These are phyloP conservation scores for Choloepus hoffmanni DNA, from an alignment of 2,113 vertebrate species.

Conservation along the genomic window DNA sequence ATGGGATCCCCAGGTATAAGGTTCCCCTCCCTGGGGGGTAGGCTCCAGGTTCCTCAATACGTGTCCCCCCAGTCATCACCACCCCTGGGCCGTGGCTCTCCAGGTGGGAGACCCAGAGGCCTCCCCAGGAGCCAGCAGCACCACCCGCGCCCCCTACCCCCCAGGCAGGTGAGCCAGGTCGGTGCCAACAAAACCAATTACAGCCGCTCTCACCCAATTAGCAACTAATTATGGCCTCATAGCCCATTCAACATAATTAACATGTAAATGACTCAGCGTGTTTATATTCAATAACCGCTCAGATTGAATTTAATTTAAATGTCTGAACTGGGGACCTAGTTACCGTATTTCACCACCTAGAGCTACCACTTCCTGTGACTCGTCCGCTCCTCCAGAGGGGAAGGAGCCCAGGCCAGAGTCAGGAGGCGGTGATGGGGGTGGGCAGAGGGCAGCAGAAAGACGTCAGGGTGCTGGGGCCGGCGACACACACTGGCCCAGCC, in stretches of 20 bases:
- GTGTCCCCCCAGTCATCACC: not conserved
- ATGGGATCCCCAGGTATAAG: not conserved
- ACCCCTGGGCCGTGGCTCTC: not conserved
- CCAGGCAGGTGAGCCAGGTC: slow-evolving; percentile 85
- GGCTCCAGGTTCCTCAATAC: not conserved
- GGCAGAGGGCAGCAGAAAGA: not conserved
- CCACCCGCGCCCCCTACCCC: not conserved
- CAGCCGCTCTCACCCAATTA: slow-evolving; percentile 89
- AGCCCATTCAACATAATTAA: slow-evolving; percentile 90
- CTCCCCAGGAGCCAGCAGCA: not conserved
- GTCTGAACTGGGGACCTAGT: slow-evolving; percentile 83
- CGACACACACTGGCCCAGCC: not conserved
- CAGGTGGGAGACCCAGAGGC: not conserved
- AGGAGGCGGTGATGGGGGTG: not conserved
- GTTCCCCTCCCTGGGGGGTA: too few relatives aligned
- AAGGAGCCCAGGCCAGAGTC: not conserved
- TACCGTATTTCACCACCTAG: slow-evolving; percentile 69
- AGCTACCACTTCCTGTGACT: slow-evolving; percentile 55
- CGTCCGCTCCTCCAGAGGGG: not conserved
- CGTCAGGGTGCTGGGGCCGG: not conserved
- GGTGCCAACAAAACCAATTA: slow-evolving; percentile 87
- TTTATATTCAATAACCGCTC: slow-evolving; percentile 90
- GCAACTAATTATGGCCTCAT: slow-evolving; percentile 89
- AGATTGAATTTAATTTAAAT: slow-evolving; percentile 85
- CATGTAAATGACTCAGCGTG: slow-evolving; percentile 89